These are phyloP conservation scores for Colletes collaris DNA, from an alignment of 2,888 invertebrate genomes.

Conservation along the genomic window DNA sequence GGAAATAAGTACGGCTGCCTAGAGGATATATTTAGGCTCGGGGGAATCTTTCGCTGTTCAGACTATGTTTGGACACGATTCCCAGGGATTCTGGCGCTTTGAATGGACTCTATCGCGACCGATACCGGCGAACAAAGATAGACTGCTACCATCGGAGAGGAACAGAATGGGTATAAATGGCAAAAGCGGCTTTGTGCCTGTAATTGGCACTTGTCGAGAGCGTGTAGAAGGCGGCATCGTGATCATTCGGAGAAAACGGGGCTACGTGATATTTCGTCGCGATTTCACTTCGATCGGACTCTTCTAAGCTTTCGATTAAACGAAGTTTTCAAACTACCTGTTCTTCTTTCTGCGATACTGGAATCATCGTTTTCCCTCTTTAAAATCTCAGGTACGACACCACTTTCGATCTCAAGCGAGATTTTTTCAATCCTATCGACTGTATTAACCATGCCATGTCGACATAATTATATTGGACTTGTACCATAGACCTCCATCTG, in stretches of 20 bases:
- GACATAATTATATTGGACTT: background rate
- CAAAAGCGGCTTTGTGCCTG: conserved; percentile 10
- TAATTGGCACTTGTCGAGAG: conserved; percentile 28
- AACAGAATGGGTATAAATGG: conserved; percentile 3
- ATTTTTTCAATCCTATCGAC: too few species aligned
- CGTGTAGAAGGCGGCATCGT: conserved; percentile 18
- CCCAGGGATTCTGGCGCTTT: too few species aligned
- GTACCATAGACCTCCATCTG: background rate
- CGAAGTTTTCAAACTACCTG: background rate
- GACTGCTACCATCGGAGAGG: background rate
- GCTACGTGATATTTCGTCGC: conserved; percentile 50
- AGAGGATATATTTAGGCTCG: background rate
- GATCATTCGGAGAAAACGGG: conserved; percentile 65
- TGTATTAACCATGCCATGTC: too few species aligned
- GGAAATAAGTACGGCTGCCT: conserved; percentile 9
- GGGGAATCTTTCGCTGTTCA: background rate
- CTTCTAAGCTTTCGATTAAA: conserved; percentile 32
- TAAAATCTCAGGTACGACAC: too few species aligned
- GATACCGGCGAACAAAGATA: too few species aligned
- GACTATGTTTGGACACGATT: background rate
- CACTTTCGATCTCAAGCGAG: too few species aligned
- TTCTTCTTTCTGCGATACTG: too few species aligned
- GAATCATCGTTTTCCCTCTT: too few species aligned
- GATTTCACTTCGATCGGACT: conserved; percentile 65
- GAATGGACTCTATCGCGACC: too few species aligned